Evolutionary conservation across 1,140 invertebrate species (phyloP), one percentile per base, ranked within the genome.

Genomic region (Scylla paramamosain): DNA sequence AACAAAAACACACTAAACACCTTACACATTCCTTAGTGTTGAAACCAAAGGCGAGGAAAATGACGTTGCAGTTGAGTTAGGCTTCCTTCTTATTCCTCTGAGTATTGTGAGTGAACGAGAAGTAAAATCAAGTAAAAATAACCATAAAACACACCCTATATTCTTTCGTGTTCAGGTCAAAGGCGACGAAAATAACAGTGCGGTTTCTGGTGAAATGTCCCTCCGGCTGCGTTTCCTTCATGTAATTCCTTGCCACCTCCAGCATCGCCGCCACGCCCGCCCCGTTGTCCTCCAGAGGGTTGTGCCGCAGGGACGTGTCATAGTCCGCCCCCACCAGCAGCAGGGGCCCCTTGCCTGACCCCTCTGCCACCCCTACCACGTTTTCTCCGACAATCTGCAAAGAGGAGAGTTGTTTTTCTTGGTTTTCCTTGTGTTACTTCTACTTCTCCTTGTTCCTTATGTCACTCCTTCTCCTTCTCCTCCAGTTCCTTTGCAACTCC

Each of bases 281-380:
- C 3, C 94, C 94, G 52, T 95, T 95, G 94, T 95, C 46, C 83
- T 95, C 94, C 12, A 95, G 91, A 20, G 94, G 94, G 14, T 31
- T 46, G 16, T 28, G 25, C 12, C 82, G 20, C 0, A 48, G 52
- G 46, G 25, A 20, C 6, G 91, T 92, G 94, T 93, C 94, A 32
- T 92, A 92, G 59, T 95, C 94, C 0, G 94, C 94, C 12, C 94
- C 94, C 46, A 95, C 83, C 28, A 95, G n/a, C 7, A 95, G 12
- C 12, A 95, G 46, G 25, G 46, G 45, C 4, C 32, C 84, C 25
- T 32, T 82, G 14, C 0, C 31, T 28, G 59, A 0, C 0, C 94
- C 94, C 29, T 83, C 52, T 3, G 94, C 82, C 10, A 95, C 32
- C 31, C 94, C 94, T 3, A 95, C 25, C n/a, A 95, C 67, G 32